Percentiles rank a stretch among this genome's conserved stretches.
phyloP scores from a whole-genome alignment of 2,113 vertebrate species.

The Ardeotis arabs region DNA sequence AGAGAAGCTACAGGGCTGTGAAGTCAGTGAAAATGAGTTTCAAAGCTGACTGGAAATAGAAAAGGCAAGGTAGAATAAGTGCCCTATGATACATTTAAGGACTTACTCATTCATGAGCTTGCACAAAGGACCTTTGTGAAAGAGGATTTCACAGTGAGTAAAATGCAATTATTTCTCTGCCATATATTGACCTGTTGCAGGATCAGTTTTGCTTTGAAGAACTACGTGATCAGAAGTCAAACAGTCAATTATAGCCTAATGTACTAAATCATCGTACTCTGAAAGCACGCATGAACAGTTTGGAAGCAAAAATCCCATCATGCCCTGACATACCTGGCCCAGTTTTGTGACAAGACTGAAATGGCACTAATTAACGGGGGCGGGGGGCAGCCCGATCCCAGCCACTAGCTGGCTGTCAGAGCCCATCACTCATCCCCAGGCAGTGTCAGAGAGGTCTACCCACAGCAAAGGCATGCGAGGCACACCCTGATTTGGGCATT shows the following conservation, averaged over 20 bases:
- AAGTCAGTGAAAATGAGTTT: not conserved
- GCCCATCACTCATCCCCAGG: not conserved
- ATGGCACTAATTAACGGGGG: not conserved
- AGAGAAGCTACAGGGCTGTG: not conserved
- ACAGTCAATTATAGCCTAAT: not conserved
- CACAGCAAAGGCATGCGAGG: not conserved
- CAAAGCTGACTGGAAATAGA: not conserved
- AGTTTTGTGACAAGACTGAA: not conserved
- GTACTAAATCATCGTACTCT: not conserved
- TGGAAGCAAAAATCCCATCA: not conserved
- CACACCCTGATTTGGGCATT: not conserved
- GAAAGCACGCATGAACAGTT: fast-evolving
- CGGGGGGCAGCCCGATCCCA: not conserved
- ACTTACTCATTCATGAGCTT: not conserved
- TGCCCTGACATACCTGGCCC: not conserved
- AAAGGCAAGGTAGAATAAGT: not conserved
- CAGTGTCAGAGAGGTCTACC: not conserved
- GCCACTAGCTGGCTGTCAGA: constrained; percentile 70
- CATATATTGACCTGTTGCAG: not conserved
- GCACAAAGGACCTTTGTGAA: not conserved
- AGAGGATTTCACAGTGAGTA: not conserved
- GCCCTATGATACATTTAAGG: not conserved
- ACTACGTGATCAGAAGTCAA: not conserved
- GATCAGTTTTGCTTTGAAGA: not conserved
- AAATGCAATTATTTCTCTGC: not conserved